Conservation (phyloP, 2,113 vertebrate genomes). For the Lophura nycthemera region DNA sequence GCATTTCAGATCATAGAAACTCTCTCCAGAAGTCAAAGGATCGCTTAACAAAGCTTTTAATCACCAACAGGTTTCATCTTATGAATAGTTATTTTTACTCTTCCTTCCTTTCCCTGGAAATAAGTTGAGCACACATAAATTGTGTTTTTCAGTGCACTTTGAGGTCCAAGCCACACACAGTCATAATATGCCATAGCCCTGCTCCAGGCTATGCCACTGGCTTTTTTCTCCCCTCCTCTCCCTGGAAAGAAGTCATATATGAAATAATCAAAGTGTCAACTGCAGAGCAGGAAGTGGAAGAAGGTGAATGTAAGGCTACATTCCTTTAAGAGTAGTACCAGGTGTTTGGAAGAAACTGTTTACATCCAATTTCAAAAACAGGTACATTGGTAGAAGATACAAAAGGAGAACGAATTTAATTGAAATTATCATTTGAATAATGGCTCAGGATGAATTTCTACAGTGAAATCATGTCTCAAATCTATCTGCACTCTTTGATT, state of each 20-base stretch:
- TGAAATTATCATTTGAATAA: background rate
- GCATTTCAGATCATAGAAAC: background rate
- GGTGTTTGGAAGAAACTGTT: background rate
- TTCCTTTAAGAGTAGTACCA: background rate
- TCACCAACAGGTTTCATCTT: background rate
- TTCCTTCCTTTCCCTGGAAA: background rate
- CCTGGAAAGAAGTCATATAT: background rate
- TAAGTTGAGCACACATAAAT: rapidly evolving
- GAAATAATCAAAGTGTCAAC: background rate
- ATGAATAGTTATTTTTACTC: background rate
- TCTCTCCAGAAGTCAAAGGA: background rate
- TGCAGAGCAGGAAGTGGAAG: background rate
- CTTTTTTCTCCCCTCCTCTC: background rate
- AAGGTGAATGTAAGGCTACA: background rate
- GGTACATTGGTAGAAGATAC: background rate
- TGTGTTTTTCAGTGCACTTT: background rate
- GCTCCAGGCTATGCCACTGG: background rate
- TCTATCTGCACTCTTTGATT: background rate
- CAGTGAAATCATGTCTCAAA: background rate
- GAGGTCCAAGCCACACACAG: background rate
- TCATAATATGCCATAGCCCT: background rate
- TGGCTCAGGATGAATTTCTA: background rate
- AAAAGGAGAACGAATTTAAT: background rate
- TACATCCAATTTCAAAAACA: background rate
- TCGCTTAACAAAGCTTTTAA: background rate